Evolutionary conservation across 2,888 invertebrate genomes (phyloP).

Genomic region (Apeira syringaria): DNA sequence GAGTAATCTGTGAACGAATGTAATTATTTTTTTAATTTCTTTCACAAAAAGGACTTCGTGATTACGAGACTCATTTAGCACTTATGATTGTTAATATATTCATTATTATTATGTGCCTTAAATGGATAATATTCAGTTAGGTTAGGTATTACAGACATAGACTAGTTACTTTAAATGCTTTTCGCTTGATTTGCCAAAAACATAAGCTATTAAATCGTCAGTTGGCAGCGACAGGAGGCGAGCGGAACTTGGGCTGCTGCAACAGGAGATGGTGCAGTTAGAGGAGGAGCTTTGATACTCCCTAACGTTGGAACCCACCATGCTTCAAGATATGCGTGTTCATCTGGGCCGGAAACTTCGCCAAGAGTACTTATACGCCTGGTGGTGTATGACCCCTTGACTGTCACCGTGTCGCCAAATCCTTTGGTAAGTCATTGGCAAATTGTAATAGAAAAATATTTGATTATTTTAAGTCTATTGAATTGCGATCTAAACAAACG

Average conservation of each 20-base stretch:
- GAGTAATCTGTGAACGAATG: no score
- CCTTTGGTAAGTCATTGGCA: slow-evolving; percentile 84
- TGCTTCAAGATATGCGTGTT: slow-evolving; percentile 88
- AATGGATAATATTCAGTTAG: no score
- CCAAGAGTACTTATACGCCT: slow-evolving; percentile 86
- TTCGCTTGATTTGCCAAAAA: slow-evolving; percentile 8
- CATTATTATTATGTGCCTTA: no score
- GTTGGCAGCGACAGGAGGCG: slow-evolving; percentile 75
- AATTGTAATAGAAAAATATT: no score
- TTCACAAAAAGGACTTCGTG: no score
- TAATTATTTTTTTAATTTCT: no score
- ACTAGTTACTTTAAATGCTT: not conserved
- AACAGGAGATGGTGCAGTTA: slow-evolving; percentile 60
- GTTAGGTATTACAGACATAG: no score
- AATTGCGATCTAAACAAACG: no score
- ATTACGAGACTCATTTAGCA: no score
- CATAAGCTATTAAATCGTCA: slow-evolving; percentile 36
- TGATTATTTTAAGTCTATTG: no score
- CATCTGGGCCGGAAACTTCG: slow-evolving; percentile 86
- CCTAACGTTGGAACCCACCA: slow-evolving; percentile 85
- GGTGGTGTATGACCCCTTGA: slow-evolving; percentile 86
- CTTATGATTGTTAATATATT: no score
- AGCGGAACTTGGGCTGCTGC: slow-evolving; percentile 63
- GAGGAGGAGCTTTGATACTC: slow-evolving; percentile 69
- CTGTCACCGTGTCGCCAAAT: slow-evolving; percentile 85